phyloP scores from a whole-genome alignment of 2,797 vertebrate species.

The Linurgus olivaceus region DNA sequence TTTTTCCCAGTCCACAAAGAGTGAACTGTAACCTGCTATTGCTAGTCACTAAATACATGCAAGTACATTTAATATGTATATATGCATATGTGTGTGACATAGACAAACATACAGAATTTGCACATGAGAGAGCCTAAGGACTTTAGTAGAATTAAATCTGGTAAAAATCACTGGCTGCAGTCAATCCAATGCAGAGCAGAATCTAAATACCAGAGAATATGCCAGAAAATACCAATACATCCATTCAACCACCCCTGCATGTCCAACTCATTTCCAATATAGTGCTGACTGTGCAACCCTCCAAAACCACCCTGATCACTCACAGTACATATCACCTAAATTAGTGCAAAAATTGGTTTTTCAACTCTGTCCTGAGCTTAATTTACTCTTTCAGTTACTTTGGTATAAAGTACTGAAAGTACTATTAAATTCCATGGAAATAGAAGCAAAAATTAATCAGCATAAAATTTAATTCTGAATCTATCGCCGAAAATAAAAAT shows the following conservation, averaged over 20 bases:
- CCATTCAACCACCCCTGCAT: not conserved
- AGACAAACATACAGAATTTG: fast-evolving
- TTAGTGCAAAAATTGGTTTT: not conserved
- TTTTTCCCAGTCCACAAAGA: not conserved
- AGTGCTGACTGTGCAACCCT: not conserved
- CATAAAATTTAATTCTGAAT: not conserved
- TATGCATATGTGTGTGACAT: not conserved
- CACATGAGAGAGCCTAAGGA: not conserved
- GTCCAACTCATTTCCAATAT: not conserved
- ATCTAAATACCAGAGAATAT: not conserved
- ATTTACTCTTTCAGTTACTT: not conserved
- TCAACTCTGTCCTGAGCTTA: not conserved
- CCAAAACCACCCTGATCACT: not conserved
- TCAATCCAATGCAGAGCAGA: not conserved
- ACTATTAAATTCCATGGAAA: not conserved
- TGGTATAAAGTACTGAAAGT: not conserved
- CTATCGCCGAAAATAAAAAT: not conserved
- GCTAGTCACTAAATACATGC: not conserved
- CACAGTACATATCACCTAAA: not conserved
- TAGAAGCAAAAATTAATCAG: not conserved
- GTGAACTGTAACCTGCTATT: not conserved
- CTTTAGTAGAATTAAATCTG: not conserved
- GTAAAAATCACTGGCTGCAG: not conserved
- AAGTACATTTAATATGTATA: not conserved
- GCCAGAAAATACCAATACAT: not conserved